Conservation (phyloP, 2,113 vertebrate species). For the Hemibates koningsi region DNA sequence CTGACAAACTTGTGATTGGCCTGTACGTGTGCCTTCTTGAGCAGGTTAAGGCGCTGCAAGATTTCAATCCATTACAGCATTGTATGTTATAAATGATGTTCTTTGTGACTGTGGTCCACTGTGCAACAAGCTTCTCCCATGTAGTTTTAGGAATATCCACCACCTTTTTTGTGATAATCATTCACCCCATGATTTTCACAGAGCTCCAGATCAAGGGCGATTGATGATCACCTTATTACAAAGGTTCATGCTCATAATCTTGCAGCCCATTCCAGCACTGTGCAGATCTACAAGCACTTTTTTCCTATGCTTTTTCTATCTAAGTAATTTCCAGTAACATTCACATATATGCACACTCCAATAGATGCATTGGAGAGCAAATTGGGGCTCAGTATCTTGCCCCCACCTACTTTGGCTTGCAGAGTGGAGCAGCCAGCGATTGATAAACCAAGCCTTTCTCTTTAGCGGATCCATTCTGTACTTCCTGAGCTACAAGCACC, state of each 20-base stretch:
- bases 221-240: not conserved
- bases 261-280: not conserved
- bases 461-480: not conserved
- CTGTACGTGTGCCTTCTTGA: not conserved
- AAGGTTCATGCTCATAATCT: not conserved
- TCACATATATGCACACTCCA: not conserved
- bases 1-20: not conserved
- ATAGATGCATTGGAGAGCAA: not conserved
- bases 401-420: not conserved
- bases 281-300: not conserved
- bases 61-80: not conserved
- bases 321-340: not conserved
- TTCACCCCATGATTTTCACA: not conserved
- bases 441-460: accelerated
- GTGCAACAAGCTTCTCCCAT: not conserved
- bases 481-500: not conserved
- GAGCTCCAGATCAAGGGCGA: not conserved
- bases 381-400: not conserved
- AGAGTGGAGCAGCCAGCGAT: not conserved
- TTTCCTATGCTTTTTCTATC: not conserved
- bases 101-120: not conserved
- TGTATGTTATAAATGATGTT: accelerated
- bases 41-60: not conserved
- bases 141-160: not conserved
- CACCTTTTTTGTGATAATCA: not conserved